Evolutionary conservation across 1,140 invertebrate genomes (phyloP), one percentile per base, ranked within the genome.

Genomic region (Drosophila tsacasi): DNA sequence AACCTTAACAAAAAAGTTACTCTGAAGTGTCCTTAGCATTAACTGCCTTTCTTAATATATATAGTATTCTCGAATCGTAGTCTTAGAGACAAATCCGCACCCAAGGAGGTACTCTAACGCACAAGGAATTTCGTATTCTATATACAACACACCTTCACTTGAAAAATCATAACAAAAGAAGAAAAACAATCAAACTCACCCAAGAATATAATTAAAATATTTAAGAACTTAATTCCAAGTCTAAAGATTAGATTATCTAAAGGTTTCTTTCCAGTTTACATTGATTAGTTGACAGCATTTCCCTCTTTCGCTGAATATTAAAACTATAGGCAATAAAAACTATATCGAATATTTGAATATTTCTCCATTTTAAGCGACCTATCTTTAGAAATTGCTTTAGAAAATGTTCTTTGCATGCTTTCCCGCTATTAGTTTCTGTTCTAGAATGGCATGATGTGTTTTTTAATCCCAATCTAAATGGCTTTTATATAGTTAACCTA

Each of bases 1-100:
- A 49, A 59, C 23, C 17, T 9, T 15, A 55, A 37, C 8, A 27
- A 25, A 25, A 60, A 47, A 37, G 79, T 82, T 86, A 82, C 83
- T 85, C 83, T 82, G 75, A 86, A 85, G 83, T 85, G 83, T 85
- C 83, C 83, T 86, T 85, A 85, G 79, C 83, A 80, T 65, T 55
- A 49, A 54, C 60, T 73, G 76, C 71, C 68, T 65, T 81, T 63
- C 63, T 47, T 74, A 52, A 55, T 17, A 49, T 23, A 49, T 23
- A 52, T 23, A 32, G n/a, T 40, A 50, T 15, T 68, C 58, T 42
- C 49, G 15, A 75, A 37, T 27, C 3, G 21, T 75, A 75, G 52
- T 44, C 32, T 60, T 72, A 59, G 46, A 40, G 46, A 37, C 17
- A 39, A 49, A 50, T 54, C 32, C 25, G n/a, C 59, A 61, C 58